A percentile compares a stretch with the other conserved stretches of the same genome.
These are phyloP conservation scores for Lethenteron camtschaticum DNA, from an alignment of 2,113 vertebrate genomes.

Conservation along the genomic window DNA sequence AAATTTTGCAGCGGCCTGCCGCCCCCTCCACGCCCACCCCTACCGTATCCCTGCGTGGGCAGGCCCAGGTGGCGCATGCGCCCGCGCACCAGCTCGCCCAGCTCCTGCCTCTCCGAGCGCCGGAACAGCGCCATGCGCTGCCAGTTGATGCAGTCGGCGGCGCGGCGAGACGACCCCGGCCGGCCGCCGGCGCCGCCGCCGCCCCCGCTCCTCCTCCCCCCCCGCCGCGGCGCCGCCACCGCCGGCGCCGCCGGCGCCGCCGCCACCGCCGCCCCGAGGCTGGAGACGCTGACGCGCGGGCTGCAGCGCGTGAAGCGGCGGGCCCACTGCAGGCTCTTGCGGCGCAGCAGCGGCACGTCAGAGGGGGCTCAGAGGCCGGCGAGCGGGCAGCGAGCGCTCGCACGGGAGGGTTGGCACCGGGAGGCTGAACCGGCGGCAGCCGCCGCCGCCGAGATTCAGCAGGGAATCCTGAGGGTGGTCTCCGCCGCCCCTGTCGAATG, in stretches of 20 bases:
- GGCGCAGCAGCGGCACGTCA: constrained; percentile 35
- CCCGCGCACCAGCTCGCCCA: constrained; percentile 32
- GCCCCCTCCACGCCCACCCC: background rate
- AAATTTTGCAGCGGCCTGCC: no score
- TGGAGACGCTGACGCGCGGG: no score
- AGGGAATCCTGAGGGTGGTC: constrained; percentile 20
- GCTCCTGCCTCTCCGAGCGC: constrained; percentile 41
- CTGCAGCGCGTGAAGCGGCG: constrained; percentile 10
- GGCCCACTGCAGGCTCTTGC: constrained; percentile 52
- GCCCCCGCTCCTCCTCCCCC: no score
- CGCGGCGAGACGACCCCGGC: constrained; percentile 25
- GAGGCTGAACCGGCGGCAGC: no score
- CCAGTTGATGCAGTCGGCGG: constrained; percentile 36
- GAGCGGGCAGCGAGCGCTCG: constrained; percentile 23
- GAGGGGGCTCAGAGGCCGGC: constrained; percentile 34
- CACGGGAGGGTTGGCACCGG: no score
- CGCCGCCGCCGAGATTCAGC: no score
- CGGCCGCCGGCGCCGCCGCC: constrained; percentile 32
- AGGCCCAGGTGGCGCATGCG: constrained; percentile 44
- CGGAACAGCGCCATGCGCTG: constrained; percentile 37
- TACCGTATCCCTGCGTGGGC: constrained; percentile 37
- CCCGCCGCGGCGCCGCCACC: no score
- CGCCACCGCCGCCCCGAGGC: no score
- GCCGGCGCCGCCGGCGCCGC: no score
- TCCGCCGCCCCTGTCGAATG: constrained; percentile 39